Percentiles rank a stretch among this genome's conserved stretches.
phyloP scores from a whole-genome alignment of 1,140 invertebrate species.

The Hylyphantes graminicola region DNA sequence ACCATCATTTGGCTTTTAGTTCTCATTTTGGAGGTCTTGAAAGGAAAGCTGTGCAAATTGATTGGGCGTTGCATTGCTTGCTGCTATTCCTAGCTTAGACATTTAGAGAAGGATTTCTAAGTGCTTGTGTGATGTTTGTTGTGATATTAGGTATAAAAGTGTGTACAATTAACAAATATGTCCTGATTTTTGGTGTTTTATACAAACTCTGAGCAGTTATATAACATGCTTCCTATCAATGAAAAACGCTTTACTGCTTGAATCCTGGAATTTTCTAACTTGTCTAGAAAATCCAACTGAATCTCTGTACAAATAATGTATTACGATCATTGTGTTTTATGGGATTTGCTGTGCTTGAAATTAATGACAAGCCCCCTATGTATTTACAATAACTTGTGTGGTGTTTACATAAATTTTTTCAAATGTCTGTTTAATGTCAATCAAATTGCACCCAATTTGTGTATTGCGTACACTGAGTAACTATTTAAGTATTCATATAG shows the following conservation, averaged over 20 bases:
- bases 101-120: slow-evolving; percentile 33
- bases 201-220: background rate
- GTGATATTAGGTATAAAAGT: slow-evolving; percentile 36
- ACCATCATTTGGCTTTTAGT: background rate
- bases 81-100: slow-evolving; percentile 44
- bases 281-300: slow-evolving; percentile 18
- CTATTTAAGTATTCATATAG: no score
- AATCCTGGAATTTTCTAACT: slow-evolving; percentile 12
- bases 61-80: slow-evolving; percentile 8
- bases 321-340: background rate
- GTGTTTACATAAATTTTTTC: background rate
- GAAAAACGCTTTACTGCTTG: slow-evolving; percentile 14
- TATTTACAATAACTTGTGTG: background rate
- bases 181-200: slow-evolving; percentile 54
- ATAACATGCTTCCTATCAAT: slow-evolving; percentile 23
- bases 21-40: slow-evolving; percentile 2
- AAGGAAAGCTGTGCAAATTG: background rate
- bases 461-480: background rate
- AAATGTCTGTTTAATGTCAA: slow-evolving; percentile 47
- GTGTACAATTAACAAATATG: background rate
- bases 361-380: background rate
- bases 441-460: slow-evolving; percentile 39
- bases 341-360: background rate
- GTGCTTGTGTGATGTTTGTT: slow-evolving; percentile 43
- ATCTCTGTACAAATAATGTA: slow-evolving; percentile 34